Evolutionary conservation across 2,888 invertebrate species (phyloP).

Genomic region (Sicus ferrugineus): DNA sequence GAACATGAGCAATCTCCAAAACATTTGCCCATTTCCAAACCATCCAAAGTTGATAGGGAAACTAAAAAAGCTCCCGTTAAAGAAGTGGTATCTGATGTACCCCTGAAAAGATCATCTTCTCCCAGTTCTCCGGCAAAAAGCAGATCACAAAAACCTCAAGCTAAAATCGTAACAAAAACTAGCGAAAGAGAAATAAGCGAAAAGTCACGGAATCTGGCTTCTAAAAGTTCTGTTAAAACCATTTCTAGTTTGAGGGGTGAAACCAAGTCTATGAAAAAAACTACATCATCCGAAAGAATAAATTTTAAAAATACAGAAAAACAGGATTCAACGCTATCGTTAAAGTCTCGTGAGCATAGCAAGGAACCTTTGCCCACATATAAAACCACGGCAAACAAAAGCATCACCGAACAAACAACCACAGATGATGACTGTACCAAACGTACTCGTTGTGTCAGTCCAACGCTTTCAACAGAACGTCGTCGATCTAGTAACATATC

Average conservation of each 20-base stretch:
- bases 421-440: conserved; percentile 27
- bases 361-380: conserved; percentile 24
- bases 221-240: neutral
- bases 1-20: neutral
- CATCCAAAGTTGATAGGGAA: neutral
- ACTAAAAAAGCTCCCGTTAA: neutral
- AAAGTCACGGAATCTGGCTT: neutral
- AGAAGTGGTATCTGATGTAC: neutral
- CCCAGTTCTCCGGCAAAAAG: neutral
- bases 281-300: conserved; percentile 1
- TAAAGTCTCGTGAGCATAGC: conserved; percentile 6
- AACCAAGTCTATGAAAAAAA: conserved; percentile 6
- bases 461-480: conserved; percentile 51
- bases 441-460: conserved; percentile 55
- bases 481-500: conserved; percentile 59
- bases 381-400: conserved; percentile 37
- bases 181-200: neutral
- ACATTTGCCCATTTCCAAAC: neutral
- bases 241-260: neutral
- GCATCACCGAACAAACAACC: conserved; percentile 13
- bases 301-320: neutral
- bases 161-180: neutral
- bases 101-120: neutral
- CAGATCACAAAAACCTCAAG: neutral
- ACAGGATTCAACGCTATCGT: neutral